These are phyloP conservation scores for Limanda limanda DNA, from an alignment of 2,113 vertebrate genomes.

Conservation along the genomic window DNA sequence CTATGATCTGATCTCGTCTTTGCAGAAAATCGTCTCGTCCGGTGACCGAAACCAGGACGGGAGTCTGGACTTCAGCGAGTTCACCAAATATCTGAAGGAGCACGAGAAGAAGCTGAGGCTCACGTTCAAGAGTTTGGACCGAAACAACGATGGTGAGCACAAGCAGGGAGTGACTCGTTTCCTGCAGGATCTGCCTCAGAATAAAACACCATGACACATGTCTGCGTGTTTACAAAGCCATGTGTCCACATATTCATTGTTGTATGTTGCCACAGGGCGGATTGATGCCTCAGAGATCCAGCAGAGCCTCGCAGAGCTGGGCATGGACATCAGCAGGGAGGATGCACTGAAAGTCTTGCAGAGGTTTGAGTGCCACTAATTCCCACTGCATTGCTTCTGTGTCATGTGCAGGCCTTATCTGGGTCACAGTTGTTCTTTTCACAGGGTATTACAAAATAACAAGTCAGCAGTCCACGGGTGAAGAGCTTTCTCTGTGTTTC, in stretches of 20 bases:
- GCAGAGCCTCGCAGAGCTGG: conserved; percentile 88
- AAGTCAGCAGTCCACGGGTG: neutral
- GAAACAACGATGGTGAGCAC: conserved; percentile 93
- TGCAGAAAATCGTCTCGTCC: conserved; percentile 92
- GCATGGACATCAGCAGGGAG: conserved; percentile 85
- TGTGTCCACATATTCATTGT: conserved; percentile 13
- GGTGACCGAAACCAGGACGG: conserved; percentile 92
- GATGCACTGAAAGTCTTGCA: conserved; percentile 88
- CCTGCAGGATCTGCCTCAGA: too few relatives aligned
- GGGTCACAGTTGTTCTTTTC: neutral
- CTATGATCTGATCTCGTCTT: conserved; percentile 27
- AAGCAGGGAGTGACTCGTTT: conserved; percentile 10
- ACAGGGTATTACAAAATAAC: neutral
- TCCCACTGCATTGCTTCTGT: neutral
- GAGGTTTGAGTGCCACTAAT: conserved; percentile 80
- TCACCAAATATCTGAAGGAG: conserved; percentile 93
- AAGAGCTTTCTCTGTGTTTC: conserved; percentile 33
- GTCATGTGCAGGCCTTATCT: neutral
- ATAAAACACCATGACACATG: neutral
- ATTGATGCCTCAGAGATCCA: conserved; percentile 93
- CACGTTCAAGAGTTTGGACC: conserved; percentile 95
- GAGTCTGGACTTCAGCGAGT: conserved; percentile 93
- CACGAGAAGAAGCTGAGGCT: conserved; percentile 96
- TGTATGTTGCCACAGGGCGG: conserved; percentile 82
- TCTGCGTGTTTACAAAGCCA: conserved; percentile 11